Evolutionary conservation across 2,888 invertebrate species (phyloP), one percentile per base, ranked within the genome.

Genomic region (Hydrotaea cyrtoneurina): DNA sequence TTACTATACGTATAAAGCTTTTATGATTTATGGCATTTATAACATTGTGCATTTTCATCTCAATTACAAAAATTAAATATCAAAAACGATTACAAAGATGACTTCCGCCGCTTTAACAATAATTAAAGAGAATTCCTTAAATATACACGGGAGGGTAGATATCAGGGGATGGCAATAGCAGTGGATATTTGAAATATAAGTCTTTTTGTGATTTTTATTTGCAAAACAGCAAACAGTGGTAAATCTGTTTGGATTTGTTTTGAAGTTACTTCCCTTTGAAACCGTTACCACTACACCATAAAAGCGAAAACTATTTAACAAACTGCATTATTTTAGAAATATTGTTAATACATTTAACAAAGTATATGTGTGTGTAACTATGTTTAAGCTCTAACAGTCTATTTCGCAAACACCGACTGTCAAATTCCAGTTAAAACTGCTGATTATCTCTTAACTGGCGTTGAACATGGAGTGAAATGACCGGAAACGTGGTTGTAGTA

Each of bases 1-100:
- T 59, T 59, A 11, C 23, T 62, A 62, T 62, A 62, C 62, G 31
- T 62, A 62, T 62, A 62, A 62, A 62, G 62, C 62, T 62, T n/a
- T 31, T 62, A 62, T 26, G 31, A 26, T 31, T 50, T 62, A 62
- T 62, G 62, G 62, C 62, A 62, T 31, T n/a, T 43, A 31, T 31
- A n/a, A 31, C n/a, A 62, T 31, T 11, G 26, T 62, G 4, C 15
- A 62, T 31, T 62, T 62, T 31, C 15, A 13, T 43, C 10, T 43
- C 43, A 43, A 43, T 7, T 7, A 43, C 10, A 15, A 13, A 15
- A 43, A 13, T 13, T 43, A 43, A 13, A 13, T 43, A 43, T 10
- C 43, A 43, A 43, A n/a, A 43, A 43, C 15, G 43, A 3, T 43
- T 43, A 43, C 10, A 43, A 7, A 13, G 43, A 13, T 10, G 43